Conservation (phyloP, 2,797 vertebrate genomes). For the Cynopterus sphinx region DNA sequence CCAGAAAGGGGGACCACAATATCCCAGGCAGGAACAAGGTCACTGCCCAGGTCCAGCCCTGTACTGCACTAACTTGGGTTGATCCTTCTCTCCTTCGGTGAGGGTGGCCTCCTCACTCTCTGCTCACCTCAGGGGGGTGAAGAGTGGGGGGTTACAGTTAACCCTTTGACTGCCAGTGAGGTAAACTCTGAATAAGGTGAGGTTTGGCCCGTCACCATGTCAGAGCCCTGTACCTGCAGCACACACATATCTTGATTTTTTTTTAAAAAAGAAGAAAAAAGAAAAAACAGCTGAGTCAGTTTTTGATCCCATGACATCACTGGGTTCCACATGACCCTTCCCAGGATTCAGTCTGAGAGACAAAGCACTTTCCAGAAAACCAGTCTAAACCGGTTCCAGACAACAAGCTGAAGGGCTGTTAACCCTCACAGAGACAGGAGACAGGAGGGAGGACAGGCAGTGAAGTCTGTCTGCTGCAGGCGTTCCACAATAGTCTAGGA, state of each 20-base stretch:
- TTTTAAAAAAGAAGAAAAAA: slow-evolving; percentile 57
- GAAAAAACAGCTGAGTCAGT: slow-evolving; percentile 86
- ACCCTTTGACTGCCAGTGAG: slow-evolving; percentile 67
- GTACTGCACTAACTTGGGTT: not conserved
- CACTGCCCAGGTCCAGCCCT: not conserved
- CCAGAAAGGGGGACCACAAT: not conserved
- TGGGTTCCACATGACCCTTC: slow-evolving; percentile 92
- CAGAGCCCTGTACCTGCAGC: slow-evolving; percentile 73
- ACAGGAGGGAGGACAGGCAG: slow-evolving; percentile 65
- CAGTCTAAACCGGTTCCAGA: slow-evolving; percentile 91
- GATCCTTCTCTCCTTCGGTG: slow-evolving; percentile 18
- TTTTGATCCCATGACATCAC: slow-evolving; percentile 91
- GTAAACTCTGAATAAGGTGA: slow-evolving; percentile 7
- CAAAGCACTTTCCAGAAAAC: slow-evolving; percentile 94
- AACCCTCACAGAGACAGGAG: slow-evolving; percentile 87
- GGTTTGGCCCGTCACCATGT: not conserved
- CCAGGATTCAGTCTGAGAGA: slow-evolving; percentile 91
- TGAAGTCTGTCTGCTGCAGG: slow-evolving; percentile 68
- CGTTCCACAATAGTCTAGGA: slow-evolving; percentile 81
- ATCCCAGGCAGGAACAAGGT: not conserved
- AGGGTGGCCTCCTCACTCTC: slow-evolving; percentile 9
- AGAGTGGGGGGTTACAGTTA: slow-evolving; percentile 76
- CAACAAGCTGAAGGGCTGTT: slow-evolving; percentile 90
- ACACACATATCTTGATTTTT: slow-evolving; percentile 71
- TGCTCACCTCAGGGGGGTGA: slow-evolving; percentile 53